Conservation (phyloP, 2,888 invertebrate genomes). For the Perdita meconis region DNA sequence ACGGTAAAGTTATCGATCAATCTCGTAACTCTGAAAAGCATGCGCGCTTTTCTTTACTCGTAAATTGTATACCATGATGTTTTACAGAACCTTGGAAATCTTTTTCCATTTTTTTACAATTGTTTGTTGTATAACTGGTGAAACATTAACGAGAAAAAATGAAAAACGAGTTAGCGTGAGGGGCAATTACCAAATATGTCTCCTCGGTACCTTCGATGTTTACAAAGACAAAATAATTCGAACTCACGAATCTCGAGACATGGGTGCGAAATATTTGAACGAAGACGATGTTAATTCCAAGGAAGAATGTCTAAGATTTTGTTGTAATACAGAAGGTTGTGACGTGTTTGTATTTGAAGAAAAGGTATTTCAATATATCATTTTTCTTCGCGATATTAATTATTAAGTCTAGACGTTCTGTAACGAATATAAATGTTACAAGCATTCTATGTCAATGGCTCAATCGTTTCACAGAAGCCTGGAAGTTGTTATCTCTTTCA, state of each 20-base stretch:
- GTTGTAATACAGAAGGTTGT: slow-evolving; percentile 94
- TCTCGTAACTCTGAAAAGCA: slow-evolving; percentile 18
- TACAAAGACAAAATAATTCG: slow-evolving; percentile 95
- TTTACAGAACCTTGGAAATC: slow-evolving; percentile 72
- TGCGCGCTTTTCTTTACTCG: slow-evolving; percentile 50
- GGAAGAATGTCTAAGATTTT: slow-evolving; percentile 93
- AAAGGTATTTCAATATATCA: slow-evolving; percentile 91
- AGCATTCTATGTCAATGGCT: slow-evolving; percentile 7
- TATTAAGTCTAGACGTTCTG: no score
- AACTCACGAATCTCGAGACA: slow-evolving; percentile 93
- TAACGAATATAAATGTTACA: no score
- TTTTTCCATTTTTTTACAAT: slow-evolving; percentile 75
- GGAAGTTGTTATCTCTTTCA: slow-evolving; percentile 96
- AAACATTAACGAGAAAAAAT: slow-evolving; percentile 69
- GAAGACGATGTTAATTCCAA: slow-evolving; percentile 93
- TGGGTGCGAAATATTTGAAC: slow-evolving; percentile 95
- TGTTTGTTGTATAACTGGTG: slow-evolving; percentile 69
- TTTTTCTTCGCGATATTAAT: no score
- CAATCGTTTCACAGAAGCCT: slow-evolving; percentile 90
- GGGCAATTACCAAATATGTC: slow-evolving; percentile 85
- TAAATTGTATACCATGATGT: slow-evolving; percentile 69
- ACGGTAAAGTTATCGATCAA: slow-evolving; percentile 54
- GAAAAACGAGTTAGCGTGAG: slow-evolving; percentile 85
- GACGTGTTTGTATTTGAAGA: slow-evolving; percentile 97
- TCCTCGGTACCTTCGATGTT: slow-evolving; percentile 92